Evolutionary conservation across 2,113 vertebrate genomes (phyloP).

Genomic region (Paracanthobrama guichenoti): DNA sequence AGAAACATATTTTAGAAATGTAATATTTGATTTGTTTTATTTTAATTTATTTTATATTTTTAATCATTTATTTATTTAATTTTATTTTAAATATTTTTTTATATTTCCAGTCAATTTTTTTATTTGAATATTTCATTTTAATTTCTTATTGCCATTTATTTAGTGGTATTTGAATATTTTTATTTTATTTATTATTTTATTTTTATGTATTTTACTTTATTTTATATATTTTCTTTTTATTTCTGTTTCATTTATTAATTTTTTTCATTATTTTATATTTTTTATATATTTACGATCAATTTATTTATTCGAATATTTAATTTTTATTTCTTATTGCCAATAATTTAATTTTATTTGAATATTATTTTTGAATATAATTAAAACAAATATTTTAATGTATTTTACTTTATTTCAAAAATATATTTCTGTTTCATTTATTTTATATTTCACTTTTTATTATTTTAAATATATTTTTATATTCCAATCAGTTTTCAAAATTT

Average conservation of each 20-base stretch:
- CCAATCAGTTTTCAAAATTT: background rate
- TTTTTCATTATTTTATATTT: background rate
- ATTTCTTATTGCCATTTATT: too few species aligned
- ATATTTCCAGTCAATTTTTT: too few species aligned
- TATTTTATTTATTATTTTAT: too few species aligned
- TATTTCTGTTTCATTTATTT: background rate
- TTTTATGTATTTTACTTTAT: too few species aligned
- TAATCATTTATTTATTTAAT: too few species aligned
- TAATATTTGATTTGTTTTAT: background rate
- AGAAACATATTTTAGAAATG: background rate
- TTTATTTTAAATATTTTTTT: too few species aligned
- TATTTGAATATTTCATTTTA: too few species aligned
- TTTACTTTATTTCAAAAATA: too few species aligned
- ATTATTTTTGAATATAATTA: background rate
- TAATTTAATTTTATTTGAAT: background rate
- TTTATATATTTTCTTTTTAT: background rate
- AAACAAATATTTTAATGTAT: background rate
- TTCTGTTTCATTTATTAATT: background rate
- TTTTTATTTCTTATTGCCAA: background rate
- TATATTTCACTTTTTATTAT: too few species aligned
- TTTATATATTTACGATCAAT: background rate
- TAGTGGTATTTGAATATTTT: too few species aligned
- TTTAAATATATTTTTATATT: background rate
- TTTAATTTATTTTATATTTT: background rate
- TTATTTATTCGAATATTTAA: background rate